Evolutionary conservation across 2,888 invertebrate genomes (phyloP).

Genomic region (Boloria euphrosyne): DNA sequence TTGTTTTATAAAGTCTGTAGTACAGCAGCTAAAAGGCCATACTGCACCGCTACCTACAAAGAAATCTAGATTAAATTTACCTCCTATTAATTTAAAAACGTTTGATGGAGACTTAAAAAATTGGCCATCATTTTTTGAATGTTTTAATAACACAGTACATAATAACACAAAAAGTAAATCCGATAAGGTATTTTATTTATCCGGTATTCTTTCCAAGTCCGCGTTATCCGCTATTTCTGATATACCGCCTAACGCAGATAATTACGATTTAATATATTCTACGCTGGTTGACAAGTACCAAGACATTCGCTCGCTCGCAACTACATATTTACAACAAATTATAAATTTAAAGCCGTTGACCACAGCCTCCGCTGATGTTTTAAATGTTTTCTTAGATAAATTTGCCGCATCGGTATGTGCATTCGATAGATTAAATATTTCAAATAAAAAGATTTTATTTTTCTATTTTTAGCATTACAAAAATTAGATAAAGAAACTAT

Average conservation of each 20-base stretch:
- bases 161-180: neutral
- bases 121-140: conserved; percentile 2
- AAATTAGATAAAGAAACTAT: neutral
- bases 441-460: conserved; percentile 2
- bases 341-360: conserved; percentile 5
- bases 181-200: conserved; percentile 9
- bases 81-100: conserved; percentile 7
- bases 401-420: neutral
- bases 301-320: neutral
- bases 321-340: conserved; percentile 11
- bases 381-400: conserved; percentile 4
- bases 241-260: conserved; percentile 2
- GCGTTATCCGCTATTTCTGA: neutral
- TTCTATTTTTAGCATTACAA: conserved; percentile 6
- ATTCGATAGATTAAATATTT: conserved; percentile 2
- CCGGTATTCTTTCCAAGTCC: neutral
- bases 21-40: neutral
- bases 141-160: conserved; percentile 15
- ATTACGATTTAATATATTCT: conserved; percentile 4
- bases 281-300: conserved; percentile 11
- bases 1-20: neutral
- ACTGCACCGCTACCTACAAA: neutral
- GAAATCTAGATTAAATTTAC: conserved; percentile 4
- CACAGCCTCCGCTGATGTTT: neutral
- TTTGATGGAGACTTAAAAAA: conserved; percentile 6